Percentiles rank a stretch among this genome's conserved stretches.
phyloP scores from a whole-genome alignment of 2,888 invertebrate species.

The Tortricodes alternella region DNA sequence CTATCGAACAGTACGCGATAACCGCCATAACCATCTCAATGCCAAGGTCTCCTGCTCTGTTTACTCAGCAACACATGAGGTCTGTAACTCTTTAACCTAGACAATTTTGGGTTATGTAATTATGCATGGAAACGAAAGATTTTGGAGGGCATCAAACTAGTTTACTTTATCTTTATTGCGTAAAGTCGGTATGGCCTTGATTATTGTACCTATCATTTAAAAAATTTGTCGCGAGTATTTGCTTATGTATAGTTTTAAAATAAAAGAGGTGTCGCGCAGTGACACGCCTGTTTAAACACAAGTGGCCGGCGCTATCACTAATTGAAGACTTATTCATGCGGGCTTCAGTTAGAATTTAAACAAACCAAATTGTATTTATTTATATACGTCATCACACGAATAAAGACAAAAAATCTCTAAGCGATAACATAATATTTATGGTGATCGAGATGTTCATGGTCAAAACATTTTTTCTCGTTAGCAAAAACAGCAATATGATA shows the following conservation, averaged over 20 bases:
- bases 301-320: neutral
- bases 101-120: neutral
- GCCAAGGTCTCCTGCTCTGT: neutral
- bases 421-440: neutral
- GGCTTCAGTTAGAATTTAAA: neutral
- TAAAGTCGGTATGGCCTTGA: too few relatives aligned
- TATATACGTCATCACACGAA: neutral
- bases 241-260: too few relatives aligned
- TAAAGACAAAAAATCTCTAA: too few relatives aligned
- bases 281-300: conserved; percentile 7
- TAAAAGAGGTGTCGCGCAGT: neutral
- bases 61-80: neutral
- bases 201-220: too few relatives aligned
- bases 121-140: too few relatives aligned
- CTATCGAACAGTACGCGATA: neutral
- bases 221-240: too few relatives aligned
- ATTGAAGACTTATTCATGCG: neutral
- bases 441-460: neutral
- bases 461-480: neutral
- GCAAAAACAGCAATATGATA: conserved; percentile 3
- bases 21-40: neutral
- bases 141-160: too few relatives aligned
- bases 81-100: neutral
- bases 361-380: neutral
- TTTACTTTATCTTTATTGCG: too few relatives aligned